A percentile compares a stretch with the other conserved stretches of the same genome.
These are phyloP conservation scores for Takifugu rubripes DNA, from an alignment of 2,797 vertebrate species.

Conservation along the genomic window DNA sequence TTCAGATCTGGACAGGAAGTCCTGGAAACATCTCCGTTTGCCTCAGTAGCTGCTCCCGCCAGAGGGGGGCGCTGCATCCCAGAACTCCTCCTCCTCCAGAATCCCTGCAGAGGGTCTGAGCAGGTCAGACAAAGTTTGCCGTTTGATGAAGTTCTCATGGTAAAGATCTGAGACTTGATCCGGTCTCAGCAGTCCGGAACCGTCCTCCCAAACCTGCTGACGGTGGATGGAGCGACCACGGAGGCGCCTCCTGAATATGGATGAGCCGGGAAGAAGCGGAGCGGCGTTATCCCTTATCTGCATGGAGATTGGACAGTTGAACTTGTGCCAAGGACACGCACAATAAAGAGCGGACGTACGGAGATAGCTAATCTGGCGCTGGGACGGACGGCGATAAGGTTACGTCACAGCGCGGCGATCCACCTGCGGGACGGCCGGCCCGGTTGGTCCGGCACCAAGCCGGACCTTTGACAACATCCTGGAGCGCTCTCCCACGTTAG, in stretches of 20 bases:
- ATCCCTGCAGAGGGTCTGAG: conserved; percentile 39
- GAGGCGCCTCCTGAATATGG: conserved; percentile 70
- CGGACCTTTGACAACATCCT: conserved; percentile 51
- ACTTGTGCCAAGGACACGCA: conserved; percentile 71
- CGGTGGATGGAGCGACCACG: conserved; percentile 51
- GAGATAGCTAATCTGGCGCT: conserved; percentile 53
- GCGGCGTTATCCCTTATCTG: conserved; percentile 75
- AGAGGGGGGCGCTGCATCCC: conserved; percentile 45
- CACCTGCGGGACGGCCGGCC: neutral
- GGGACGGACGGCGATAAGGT: conserved; percentile 69
- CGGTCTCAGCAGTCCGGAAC: conserved; percentile 57
- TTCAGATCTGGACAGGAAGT: no score
- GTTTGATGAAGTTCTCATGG: conserved; percentile 62
- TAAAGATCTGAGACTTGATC: conserved; percentile 48
- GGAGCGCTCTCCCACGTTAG: conserved; percentile 31
- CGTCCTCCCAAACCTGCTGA: conserved; percentile 58
- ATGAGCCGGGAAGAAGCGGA: conserved; percentile 73
- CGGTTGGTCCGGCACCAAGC: neutral
- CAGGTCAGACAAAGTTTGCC: conserved; percentile 58
- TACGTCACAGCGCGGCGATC: conserved; percentile 53
- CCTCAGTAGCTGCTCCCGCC: neutral
- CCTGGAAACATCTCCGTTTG: no score
- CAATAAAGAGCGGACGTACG: conserved; percentile 65
- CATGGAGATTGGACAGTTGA: conserved; percentile 73
- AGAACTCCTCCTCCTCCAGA: conserved; percentile 22